Base-by-base conservation (phyloP, 2,113 vertebrate species). In the Oreotrochilus melanogaster region DNA sequence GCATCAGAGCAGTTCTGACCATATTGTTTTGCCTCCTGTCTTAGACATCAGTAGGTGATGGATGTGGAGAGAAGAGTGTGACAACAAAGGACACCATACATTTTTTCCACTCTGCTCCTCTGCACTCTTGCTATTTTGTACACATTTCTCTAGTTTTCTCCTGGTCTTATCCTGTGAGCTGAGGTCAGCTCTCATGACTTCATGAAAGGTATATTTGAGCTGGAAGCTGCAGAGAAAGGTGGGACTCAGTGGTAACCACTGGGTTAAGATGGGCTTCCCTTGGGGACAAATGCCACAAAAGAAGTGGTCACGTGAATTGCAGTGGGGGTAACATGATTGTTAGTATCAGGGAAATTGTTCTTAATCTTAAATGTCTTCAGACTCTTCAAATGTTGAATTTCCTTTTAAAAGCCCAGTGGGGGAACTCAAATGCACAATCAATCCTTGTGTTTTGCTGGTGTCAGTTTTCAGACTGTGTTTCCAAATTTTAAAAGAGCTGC, bases 381-480 rank as follows among this genome's bases (percentile, higher is more conserved):
- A 67, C 27, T 79, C 78, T 96, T 92, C 84, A 97, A 96, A 96
- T 91, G 88, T 95, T 95, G 88, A 23, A 93, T 95, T 96, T 94
- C 73, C 86, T 87, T 90, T 96, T 90, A 81, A 95, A 95, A 92
- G 73, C 79, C 94, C 89, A 42, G 18, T 19, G 39, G 81, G 79
- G 60, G 75, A 88, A 79, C 69, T 54, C 65, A 71, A 72, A 50
- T 0, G 0, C 54, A 91, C 84, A 97, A 56, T 91, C 76, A 83
- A 30, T 95, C 78, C 67, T 76, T 96, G 84, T 93, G 12, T 56
- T 85, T 64, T 45, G 14, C 73, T 60, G 37, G 48, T 60, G 89
- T 76, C 6, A 1, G 43, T 90, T 80, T 87, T 86, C 80, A 94
- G 67, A 51, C 60, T 33, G 9, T 13, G 47, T 48, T 75, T 92